Evolutionary conservation across 1,140 invertebrate genomes (phyloP).

Genomic region (Ostrea edulis): DNA sequence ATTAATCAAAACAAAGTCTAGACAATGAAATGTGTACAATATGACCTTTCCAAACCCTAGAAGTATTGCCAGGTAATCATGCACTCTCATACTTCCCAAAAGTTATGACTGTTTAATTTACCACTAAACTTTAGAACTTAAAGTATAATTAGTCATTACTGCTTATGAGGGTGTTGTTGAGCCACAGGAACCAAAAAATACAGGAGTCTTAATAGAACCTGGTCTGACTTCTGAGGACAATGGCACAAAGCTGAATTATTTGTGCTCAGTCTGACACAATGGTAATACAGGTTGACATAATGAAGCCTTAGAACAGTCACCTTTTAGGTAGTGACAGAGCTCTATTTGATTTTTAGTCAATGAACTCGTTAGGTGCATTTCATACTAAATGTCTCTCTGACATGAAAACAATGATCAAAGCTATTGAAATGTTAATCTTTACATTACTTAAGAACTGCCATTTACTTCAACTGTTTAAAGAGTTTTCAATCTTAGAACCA

Average conservation of each 20-base stretch:
- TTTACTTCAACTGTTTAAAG: not conserved
- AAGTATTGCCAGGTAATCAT: not conserved
- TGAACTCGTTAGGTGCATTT: not conserved
- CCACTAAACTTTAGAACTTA: not conserved
- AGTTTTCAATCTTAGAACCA: not conserved
- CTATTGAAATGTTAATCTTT: not conserved
- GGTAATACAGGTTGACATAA: conserved; percentile 14
- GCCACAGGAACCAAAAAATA: not conserved
- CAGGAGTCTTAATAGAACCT: conserved; percentile 8
- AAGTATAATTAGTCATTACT: not conserved
- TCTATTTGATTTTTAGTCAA: conserved; percentile 12
- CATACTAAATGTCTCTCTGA: not conserved
- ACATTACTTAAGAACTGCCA: not conserved
- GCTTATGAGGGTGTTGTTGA: not conserved
- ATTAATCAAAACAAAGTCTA: not conserved
- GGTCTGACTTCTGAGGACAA: conserved; percentile 25
- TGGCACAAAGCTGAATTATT: conserved; percentile 11
- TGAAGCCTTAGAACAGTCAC: not conserved
- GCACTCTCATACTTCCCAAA: not conserved
- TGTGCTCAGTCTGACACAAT: conserved; percentile 34
- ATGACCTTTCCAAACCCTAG: not conserved
- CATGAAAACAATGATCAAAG: not conserved
- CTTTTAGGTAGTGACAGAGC: not conserved
- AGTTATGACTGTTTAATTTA: not conserved
- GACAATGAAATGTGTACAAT: not conserved